Evolutionary conservation across 2,113 vertebrate genomes (phyloP).

Genomic region (Orthonyx spaldingii): DNA sequence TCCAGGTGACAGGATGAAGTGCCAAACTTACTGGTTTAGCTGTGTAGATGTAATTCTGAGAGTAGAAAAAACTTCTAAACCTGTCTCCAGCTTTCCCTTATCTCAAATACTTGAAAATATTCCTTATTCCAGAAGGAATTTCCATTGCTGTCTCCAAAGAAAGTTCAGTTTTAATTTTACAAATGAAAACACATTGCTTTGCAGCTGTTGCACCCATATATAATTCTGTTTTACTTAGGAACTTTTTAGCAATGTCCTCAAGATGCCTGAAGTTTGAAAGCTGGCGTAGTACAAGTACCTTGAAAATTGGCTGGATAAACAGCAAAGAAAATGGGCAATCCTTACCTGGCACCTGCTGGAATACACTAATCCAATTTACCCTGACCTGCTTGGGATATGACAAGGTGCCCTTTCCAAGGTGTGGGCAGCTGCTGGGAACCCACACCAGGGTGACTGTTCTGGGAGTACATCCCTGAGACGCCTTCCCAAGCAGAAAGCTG

Average conservation of each 20-base stretch:
- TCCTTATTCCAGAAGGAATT: not conserved
- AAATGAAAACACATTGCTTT: not conserved
- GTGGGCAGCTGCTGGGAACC: not conserved
- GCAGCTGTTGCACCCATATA: not conserved
- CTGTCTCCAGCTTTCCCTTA: not conserved
- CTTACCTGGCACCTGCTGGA: not conserved
- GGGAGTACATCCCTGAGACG: not conserved
- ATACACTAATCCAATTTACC: not conserved
- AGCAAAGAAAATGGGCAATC: not conserved
- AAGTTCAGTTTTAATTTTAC: not conserved
- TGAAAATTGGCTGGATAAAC: not conserved
- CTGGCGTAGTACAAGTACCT: not conserved
- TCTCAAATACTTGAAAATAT: not conserved
- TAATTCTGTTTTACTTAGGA: not conserved
- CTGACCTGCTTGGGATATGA: not conserved
- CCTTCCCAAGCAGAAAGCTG: not conserved
- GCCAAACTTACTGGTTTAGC: not conserved
- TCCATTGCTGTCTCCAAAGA: not conserved
- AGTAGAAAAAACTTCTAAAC: not conserved
- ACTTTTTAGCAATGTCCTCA: not conserved
- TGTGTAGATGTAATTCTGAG: not conserved
- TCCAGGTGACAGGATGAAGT: not conserved
- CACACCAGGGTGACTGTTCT: fast-evolving
- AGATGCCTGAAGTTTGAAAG: not conserved
- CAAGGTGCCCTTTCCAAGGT: fast-evolving